Conservation (phyloP, 2,888 invertebrate species). For the Lasiommata megera region DNA sequence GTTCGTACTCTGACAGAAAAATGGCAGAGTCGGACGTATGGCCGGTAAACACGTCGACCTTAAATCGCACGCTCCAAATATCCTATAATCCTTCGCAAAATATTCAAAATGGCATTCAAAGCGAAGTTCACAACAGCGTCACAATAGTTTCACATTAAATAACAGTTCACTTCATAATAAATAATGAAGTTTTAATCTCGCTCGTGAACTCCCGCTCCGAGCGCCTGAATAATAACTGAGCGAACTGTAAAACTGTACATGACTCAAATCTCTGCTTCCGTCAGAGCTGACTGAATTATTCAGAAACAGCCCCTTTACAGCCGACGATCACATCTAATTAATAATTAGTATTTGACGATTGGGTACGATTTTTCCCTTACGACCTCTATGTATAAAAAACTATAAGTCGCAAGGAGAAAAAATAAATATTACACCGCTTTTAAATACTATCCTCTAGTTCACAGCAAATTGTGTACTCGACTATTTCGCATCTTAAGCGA, state of each 20-base stretch:
- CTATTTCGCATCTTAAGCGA: too few relatives aligned
- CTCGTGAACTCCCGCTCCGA: conserved; percentile 21
- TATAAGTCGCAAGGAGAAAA: too few relatives aligned
- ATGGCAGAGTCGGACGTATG: too few relatives aligned
- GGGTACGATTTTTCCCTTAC: too few relatives aligned
- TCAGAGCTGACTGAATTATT: conserved; percentile 33
- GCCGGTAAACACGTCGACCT: too few relatives aligned
- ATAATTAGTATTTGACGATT: neutral
- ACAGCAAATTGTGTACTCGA: too few relatives aligned
- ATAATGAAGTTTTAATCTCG: conserved; percentile 34
- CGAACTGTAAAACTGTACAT: conserved; percentile 35
- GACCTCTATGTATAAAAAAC: too few relatives aligned
- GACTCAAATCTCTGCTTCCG: conserved; percentile 37
- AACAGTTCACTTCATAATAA: conserved; percentile 26
- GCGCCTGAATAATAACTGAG: conserved; percentile 37
- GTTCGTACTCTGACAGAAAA: too few relatives aligned
- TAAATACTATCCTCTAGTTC: too few relatives aligned
- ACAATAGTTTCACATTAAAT: conserved; percentile 9
- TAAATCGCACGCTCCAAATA: too few relatives aligned
- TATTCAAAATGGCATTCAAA: neutral
- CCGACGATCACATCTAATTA: neutral
- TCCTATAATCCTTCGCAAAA: too few relatives aligned
- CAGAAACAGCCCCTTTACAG: conserved; percentile 13
- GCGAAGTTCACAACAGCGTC: conserved; percentile 14
- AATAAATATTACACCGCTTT: too few relatives aligned